Evolutionary conservation across 2,797 vertebrate species (phyloP).

Genomic region (Brachyrhaphis roseni): DNA sequence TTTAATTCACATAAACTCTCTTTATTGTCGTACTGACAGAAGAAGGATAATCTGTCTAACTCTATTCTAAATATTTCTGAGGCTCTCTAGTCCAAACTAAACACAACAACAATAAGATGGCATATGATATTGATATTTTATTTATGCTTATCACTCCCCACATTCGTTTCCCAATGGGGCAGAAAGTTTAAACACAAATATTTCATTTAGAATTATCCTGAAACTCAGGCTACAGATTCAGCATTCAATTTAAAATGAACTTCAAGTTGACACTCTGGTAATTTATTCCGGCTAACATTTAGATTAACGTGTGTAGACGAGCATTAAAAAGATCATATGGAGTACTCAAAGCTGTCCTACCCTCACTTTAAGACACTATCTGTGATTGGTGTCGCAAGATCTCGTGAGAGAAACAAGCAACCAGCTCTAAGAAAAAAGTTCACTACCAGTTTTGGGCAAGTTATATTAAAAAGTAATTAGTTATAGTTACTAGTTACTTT

Average conservation of each 20-base stretch:
- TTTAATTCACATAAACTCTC: conserved; percentile 7
- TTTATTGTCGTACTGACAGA: conserved; percentile 4
- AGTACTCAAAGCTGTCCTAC: background rate
- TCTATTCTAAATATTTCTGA: conserved; percentile 4
- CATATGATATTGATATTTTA: background rate
- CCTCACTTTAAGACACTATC: background rate
- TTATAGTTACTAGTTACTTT: no score
- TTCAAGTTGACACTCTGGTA: no score
- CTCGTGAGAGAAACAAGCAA: no score
- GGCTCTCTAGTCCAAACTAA: conserved; percentile 2
- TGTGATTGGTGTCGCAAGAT: no score
- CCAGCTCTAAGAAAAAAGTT: no score
- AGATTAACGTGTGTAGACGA: background rate
- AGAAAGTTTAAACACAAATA: background rate
- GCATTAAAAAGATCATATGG: background rate
- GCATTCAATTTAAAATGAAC: background rate
- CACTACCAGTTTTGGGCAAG: no score
- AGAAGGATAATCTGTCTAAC: conserved; percentile 3
- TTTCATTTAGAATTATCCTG: background rate
- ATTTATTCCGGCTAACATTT: background rate
- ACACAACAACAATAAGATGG: background rate
- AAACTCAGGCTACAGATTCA: background rate
- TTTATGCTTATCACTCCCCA: background rate
- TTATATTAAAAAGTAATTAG: no score
- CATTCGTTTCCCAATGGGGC: background rate